These are phyloP conservation scores for Acridotheres tristis DNA, from an alignment of 2,797 vertebrate genomes.

Conservation along the genomic window DNA sequence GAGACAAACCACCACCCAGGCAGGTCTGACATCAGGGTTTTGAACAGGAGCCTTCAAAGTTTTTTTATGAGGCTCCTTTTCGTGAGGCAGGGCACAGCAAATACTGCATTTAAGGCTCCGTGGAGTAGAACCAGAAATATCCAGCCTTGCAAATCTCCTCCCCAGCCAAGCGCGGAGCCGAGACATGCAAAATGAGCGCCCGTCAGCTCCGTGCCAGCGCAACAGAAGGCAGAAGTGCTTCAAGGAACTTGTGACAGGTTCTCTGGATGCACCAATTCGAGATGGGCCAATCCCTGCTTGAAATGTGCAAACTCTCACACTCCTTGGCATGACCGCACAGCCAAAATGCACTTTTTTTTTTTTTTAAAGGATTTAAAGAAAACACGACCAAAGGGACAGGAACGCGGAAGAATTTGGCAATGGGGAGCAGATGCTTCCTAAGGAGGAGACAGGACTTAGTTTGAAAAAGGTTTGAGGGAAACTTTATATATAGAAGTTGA, in stretches of 20 bases:
- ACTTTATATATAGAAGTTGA: constrained; percentile 64
- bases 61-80: constrained; percentile 55
- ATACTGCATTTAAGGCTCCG: constrained; percentile 58
- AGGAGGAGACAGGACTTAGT: constrained; percentile 48
- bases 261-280: constrained; percentile 70
- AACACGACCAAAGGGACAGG: constrained; percentile 67
- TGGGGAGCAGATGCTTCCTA: constrained; percentile 55
- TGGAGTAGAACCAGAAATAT: constrained; percentile 71
- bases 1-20: constrained; percentile 54
- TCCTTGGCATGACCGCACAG: constrained; percentile 68
- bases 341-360: constrained; percentile 61
- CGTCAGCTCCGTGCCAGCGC: constrained; percentile 65
- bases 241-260: constrained; percentile 73
- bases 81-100: constrained; percentile 57
- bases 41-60: constrained; percentile 50
- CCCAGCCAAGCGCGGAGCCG: constrained; percentile 58
- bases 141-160: constrained; percentile 67
- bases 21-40: constrained; percentile 55
- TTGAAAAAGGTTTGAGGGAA: constrained; percentile 42
- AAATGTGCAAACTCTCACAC: constrained; percentile 73
- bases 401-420: constrained; percentile 56
- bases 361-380: constrained; percentile 49
- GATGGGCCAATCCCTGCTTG: constrained; percentile 65
- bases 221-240: constrained; percentile 72
- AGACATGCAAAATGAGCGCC: constrained; percentile 72